Base-by-base conservation (phyloP, 2,113 vertebrate genomes). In the Propithecus coquereli region DNA sequence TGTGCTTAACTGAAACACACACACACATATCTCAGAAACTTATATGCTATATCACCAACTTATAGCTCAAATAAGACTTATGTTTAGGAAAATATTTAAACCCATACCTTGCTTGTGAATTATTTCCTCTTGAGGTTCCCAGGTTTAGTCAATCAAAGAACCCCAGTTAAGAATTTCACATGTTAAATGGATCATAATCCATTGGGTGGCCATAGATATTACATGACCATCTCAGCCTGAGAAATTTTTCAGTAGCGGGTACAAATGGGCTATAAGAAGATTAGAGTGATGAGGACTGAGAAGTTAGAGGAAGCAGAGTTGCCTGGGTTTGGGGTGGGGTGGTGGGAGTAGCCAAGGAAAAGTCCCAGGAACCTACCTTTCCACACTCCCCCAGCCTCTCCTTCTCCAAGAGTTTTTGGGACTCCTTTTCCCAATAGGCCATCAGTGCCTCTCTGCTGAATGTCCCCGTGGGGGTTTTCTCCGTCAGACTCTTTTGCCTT, bases 401-500 rank as follows among this genome's bases (percentile, higher is more conserved):
- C 90, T 99, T 99, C 97, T 99, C 99, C 94, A 99, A 97, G 81
- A 99, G 98, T 97, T 99, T 99, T 22, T 96, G 98, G 8, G 99
- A 99, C 98, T 99, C 99, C 13, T 98, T 99, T 98, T 99, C 99
- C 99, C 99, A 99, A 70, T 99, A 99, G 95, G 99, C 99, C 98
- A 99, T 99, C 91, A 99, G 98, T 0, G 99, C 99, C 94, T 99
- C 99, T 97, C 99, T 98, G 98, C 99, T 99, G 98, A 99, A 99
- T 1, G 99, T 99, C 54, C 99, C 99, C 0, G 99, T 99, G 0
- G 99, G 99, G 12, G 99, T 99, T 98, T 99, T 99, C 96, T 99
- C 99, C 0, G 99, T 99, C 98, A 99, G 99, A 96, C 99, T 99
- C 96, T 99, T 99, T 98, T 99, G 99, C 88, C 99, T 98, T 7